These are phyloP conservation scores for Calliopsis andreniformis DNA, from an alignment of 1,140 invertebrate species.

Conservation along the genomic window DNA sequence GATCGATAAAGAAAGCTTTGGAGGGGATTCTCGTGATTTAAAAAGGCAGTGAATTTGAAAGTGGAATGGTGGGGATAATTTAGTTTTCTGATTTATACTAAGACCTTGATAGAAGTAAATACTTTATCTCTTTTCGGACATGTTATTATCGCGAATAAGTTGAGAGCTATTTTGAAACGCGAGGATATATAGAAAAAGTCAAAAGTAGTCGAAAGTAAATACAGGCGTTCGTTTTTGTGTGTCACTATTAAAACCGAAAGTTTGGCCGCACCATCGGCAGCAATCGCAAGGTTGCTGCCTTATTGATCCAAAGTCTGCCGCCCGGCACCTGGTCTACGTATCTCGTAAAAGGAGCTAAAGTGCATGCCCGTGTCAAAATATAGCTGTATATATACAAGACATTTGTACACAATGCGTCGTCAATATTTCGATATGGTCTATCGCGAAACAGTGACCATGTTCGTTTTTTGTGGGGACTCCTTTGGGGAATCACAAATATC, in stretches of 20 bases:
- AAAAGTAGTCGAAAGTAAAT: too few species aligned
- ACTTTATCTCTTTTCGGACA: too few species aligned
- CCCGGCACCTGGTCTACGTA: constrained; percentile 25
- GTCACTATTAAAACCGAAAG: constrained; percentile 43
- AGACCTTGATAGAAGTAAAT: too few species aligned
- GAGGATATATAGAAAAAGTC: too few species aligned
- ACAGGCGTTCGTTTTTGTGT: too few species aligned
- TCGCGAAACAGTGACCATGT: not conserved
- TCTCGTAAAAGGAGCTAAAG: constrained; percentile 31
- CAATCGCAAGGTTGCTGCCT: constrained; percentile 54
- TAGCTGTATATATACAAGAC: not conserved
- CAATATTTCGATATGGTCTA: not conserved
- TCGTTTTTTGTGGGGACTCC: not conserved
- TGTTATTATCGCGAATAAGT: too few species aligned
- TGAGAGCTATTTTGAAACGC: too few species aligned
- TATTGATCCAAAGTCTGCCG: constrained; percentile 59
- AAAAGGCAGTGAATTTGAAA: too few species aligned
- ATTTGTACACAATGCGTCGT: not conserved
- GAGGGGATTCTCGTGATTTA: too few species aligned
- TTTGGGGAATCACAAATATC: not conserved
- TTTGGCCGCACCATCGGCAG: constrained; percentile 33
- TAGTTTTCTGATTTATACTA: too few species aligned
- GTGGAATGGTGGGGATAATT: too few species aligned
- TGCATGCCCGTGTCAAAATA: not conserved
- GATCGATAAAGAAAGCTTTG: constrained; percentile 28